Evolutionary conservation across 1,140 invertebrate species (phyloP).

Genomic region (Zaprionus camerounensis): DNA sequence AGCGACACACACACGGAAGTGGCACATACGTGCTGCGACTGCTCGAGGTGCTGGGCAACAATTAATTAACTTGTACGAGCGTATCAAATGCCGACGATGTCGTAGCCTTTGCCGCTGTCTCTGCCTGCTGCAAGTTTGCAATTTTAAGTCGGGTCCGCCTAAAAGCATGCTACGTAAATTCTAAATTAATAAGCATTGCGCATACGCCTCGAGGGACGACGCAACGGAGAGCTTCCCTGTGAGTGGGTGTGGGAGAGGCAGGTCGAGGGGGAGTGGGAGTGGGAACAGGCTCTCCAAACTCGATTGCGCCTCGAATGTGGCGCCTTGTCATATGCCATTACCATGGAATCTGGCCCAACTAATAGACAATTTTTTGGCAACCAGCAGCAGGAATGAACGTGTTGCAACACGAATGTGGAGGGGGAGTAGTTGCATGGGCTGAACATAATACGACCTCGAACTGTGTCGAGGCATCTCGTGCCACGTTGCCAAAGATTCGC

Average conservation of each 20-base stretch:
- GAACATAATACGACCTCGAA: conserved; percentile 25
- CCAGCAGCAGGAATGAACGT: conserved; percentile 61
- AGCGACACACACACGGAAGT: background rate
- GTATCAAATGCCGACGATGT: conserved; percentile 73
- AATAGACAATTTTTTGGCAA: conserved; percentile 82
- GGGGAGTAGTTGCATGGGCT: background rate
- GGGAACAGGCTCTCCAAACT: conserved; percentile 3
- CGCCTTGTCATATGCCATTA: conserved; percentile 81
- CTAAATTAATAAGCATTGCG: conserved; percentile 77
- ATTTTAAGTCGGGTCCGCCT: conserved; percentile 59
- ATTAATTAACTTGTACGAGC: conserved; percentile 80
- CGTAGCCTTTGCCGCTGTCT: conserved; percentile 43
- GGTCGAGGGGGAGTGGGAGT: background rate
- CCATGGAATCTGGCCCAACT: conserved; percentile 75
- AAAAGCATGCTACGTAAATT: conserved; percentile 74
- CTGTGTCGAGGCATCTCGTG: conserved; percentile 56
- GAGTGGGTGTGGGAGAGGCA: background rate
- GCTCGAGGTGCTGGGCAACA: conserved; percentile 62
- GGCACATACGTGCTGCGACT: conserved; percentile 17
- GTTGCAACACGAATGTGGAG: conserved; percentile 18
- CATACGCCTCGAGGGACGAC: conserved; percentile 34
- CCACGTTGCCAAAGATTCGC: conserved; percentile 73
- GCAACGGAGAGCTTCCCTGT: background rate
- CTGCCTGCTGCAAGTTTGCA: conserved; percentile 36
- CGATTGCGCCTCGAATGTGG: conserved; percentile 77